phyloP scores from a whole-genome alignment of 2,797 vertebrate genomes.

The Labroides dimidiatus region DNA sequence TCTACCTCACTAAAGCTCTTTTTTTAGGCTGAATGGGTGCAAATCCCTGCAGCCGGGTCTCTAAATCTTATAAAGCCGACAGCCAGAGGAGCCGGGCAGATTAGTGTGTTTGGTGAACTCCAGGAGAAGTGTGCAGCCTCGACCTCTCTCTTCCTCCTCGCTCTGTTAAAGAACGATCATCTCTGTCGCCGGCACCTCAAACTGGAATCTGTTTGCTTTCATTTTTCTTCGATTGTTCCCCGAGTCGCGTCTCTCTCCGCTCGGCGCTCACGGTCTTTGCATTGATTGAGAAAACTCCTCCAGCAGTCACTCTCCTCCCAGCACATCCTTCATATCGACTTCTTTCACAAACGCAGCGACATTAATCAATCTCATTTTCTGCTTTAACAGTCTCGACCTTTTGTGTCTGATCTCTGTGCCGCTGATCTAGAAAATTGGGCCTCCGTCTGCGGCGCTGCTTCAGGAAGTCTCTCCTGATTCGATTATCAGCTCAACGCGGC shows the following conservation, averaged over 20 bases:
- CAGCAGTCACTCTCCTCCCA: no score
- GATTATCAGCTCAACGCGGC: no score
- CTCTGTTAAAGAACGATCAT: no score
- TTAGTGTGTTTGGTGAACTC: neutral
- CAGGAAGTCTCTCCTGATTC: neutral
- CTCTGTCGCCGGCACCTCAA: no score
- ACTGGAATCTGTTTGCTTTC: conserved; percentile 17
- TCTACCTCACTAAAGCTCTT: neutral
- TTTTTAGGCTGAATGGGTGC: neutral
- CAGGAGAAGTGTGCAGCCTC: neutral
- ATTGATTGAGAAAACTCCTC: conserved; percentile 36
- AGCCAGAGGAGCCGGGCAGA: neutral
- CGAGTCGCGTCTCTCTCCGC: no score
- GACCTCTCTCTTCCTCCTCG: no score
- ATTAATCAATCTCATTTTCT: conserved; percentile 37
- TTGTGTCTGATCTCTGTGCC: neutral
- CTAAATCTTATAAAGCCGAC: neutral
- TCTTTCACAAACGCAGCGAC: conserved; percentile 22
- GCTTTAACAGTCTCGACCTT: conserved; percentile 24
- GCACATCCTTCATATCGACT: no score
- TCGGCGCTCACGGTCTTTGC: conserved; percentile 31
- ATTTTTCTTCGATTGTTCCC: conserved; percentile 34
- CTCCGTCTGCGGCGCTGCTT: no score
- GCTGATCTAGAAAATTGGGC: conserved; percentile 50
- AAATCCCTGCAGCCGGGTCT: neutral